A percentile compares a stretch with the other conserved stretches of the same genome.
phyloP scores from a whole-genome alignment of 2,888 invertebrate genomes.

The Melanostoma scalare region DNA sequence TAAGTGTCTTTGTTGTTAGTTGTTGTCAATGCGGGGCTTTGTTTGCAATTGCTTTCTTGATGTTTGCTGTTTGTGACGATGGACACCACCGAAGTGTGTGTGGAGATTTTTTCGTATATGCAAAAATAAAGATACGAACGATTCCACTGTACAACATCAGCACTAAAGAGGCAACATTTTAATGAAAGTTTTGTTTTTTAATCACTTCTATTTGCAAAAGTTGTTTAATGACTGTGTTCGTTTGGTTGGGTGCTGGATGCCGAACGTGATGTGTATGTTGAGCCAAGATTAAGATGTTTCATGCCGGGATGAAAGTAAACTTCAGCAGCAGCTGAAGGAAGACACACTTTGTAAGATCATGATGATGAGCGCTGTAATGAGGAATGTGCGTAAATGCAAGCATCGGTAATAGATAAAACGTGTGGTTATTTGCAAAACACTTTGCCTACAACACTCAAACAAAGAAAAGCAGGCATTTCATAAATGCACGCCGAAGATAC shows the following conservation, averaged over 20 bases:
- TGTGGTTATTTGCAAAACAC: constrained; percentile 6
- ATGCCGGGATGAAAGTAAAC: constrained; percentile 15
- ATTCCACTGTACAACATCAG: too few species aligned
- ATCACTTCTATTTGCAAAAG: constrained; percentile 48
- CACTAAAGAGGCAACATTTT: constrained; percentile 34
- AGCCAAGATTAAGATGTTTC: constrained; percentile 49
- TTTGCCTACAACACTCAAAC: not conserved
- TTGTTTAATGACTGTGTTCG: constrained; percentile 38
- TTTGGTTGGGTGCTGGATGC: constrained; percentile 48
- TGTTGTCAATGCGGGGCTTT: constrained; percentile 51
- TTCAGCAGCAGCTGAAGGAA: not conserved
- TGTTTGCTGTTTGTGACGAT: constrained; percentile 9
- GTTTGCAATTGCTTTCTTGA: constrained; percentile 43
- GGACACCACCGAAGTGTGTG: not conserved
- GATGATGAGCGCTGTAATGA: not conserved
- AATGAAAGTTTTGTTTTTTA: constrained; percentile 31
- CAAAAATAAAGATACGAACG: too few species aligned
- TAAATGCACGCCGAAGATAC: too few species aligned
- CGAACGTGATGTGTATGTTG: constrained; percentile 57
- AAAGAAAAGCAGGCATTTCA: not conserved
- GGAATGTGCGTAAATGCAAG: constrained; percentile 10
- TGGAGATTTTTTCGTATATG: constrained; percentile 10
- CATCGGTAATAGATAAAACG: constrained; percentile 23
- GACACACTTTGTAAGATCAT: too few species aligned
- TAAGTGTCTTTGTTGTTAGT: constrained; percentile 25